Conservation (phyloP, 1,140 invertebrate species). For the Drosophila tristis region DNA sequence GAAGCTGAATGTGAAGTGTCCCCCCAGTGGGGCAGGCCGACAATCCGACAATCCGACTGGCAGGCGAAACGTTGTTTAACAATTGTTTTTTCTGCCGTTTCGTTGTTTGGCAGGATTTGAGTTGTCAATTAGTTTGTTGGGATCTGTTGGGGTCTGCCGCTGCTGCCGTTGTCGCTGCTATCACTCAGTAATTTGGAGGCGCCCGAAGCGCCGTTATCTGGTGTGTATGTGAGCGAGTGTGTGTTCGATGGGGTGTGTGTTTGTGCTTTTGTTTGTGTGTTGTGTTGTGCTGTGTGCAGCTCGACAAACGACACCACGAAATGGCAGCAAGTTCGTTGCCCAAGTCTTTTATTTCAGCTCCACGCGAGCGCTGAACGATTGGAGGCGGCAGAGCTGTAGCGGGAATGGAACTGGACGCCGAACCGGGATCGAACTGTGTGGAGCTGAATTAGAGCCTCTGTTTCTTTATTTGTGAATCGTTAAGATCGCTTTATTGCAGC, state of each 20-base stretch:
- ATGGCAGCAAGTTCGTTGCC: constrained; percentile 78
- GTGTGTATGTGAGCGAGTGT: constrained; percentile 13
- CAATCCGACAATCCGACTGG: constrained; percentile 40
- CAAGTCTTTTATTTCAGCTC: constrained; percentile 72
- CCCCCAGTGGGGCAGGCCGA: constrained; percentile 19
- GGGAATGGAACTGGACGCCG: constrained; percentile 22
- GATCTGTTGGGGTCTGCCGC: constrained; percentile 25
- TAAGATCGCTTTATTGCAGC: constrained; percentile 69
- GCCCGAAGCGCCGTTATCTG: constrained; percentile 74
- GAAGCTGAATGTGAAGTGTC: constrained; percentile 35
- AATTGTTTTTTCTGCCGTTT: constrained; percentile 52
- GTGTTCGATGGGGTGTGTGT: not conserved
- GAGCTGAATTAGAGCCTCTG: constrained; percentile 31
- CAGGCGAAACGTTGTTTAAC: constrained; percentile 69
- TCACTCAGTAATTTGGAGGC: constrained; percentile 60
- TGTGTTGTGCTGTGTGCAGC: constrained; percentile 11
- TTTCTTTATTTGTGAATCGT: constrained; percentile 71
- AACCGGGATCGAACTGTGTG: constrained; percentile 7
- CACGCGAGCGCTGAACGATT: too few relatives aligned
- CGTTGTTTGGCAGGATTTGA: constrained; percentile 75
- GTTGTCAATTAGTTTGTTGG: constrained; percentile 80
- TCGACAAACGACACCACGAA: constrained; percentile 42
- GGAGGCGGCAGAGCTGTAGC: too few relatives aligned
- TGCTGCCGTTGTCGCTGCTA: constrained; percentile 41
- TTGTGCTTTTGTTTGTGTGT: not conserved